A percentile compares a stretch with the other conserved stretches of the same genome.
These are phyloP conservation scores for Dinothrombium tinctorium DNA, from an alignment of 1,140 invertebrate species.

Conservation along the genomic window DNA sequence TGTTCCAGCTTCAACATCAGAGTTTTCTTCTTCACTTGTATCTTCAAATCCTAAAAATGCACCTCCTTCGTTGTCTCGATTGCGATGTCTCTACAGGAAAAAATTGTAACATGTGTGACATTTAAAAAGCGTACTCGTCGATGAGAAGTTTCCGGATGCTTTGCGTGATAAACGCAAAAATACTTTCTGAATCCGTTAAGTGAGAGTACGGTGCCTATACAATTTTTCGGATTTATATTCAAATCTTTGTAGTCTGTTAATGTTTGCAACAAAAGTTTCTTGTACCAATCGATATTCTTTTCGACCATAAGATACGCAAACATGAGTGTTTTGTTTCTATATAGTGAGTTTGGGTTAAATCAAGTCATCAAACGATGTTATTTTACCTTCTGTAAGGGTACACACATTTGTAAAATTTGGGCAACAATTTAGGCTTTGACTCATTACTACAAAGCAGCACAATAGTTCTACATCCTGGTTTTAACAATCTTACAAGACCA, in stretches of 20 bases:
- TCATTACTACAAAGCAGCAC: conserved; percentile 69
- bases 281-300: conserved; percentile 73
- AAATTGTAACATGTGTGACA: background rate
- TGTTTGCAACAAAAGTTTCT: conserved; percentile 56
- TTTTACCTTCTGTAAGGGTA: conserved; percentile 85
- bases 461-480: conserved; percentile 82
- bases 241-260: conserved; percentile 50
- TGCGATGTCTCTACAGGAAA: background rate
- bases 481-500: conserved; percentile 67
- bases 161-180: conserved; percentile 95
- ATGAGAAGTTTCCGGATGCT: conserved; percentile 36
- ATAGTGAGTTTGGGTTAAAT: conserved; percentile 18
- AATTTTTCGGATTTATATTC: conserved; percentile 84
- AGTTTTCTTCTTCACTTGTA: conserved; percentile 23
- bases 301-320: conserved; percentile 81
- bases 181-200: conserved; percentile 88
- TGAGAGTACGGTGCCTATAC: conserved; percentile 83
- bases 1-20: conserved; percentile 31
- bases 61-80: conserved; percentile 7
- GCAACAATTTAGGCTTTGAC: conserved; percentile 55
- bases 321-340: conserved; percentile 67
- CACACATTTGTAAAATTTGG: conserved; percentile 71
- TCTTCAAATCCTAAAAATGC: conserved; percentile 19
- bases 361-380: conserved; percentile 9
- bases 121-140: background rate